Evolutionary conservation across 1,140 invertebrate genomes (phyloP).

Genomic region (Coenobita brevimanus): DNA sequence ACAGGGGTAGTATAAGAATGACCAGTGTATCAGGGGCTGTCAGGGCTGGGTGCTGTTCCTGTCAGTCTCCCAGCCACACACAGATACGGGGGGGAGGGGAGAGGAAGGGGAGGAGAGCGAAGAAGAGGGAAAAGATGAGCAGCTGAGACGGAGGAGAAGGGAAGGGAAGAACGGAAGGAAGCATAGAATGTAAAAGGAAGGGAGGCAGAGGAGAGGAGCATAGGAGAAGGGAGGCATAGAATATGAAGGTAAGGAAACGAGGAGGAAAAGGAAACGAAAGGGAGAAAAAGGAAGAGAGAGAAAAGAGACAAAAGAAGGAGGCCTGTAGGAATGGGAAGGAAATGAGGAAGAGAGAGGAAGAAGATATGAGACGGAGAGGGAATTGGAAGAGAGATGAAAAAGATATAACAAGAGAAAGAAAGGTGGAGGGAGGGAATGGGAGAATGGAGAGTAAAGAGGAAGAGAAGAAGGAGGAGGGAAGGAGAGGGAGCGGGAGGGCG

Average conservation of each 20-base stretch:
- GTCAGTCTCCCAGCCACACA: not conserved
- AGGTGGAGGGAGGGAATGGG: not conserved
- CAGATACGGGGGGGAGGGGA: no score
- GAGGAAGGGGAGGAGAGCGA: not conserved
- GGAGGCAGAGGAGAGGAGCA: not conserved
- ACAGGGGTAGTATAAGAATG: conserved; percentile 1
- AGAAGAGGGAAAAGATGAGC: conserved; percentile 11
- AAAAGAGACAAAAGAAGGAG: no score
- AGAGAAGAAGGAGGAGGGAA: not conserved
- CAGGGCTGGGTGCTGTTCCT: no score
- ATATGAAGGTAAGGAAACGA: not conserved
- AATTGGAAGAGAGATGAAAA: not conserved
- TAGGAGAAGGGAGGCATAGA: no score
- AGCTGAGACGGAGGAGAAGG: not conserved
- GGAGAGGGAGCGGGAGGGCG: not conserved
- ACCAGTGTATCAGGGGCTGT: conserved; percentile 11
- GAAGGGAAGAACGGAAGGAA: no score
- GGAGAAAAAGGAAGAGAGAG: not conserved
- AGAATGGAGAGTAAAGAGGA: no score
- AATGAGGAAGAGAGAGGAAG: not conserved
- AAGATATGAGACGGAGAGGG: not conserved
- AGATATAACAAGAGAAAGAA: not conserved
- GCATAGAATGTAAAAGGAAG: no score
- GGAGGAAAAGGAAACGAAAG: not conserved
- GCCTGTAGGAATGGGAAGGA: not conserved